Evolutionary conservation across 1,140 invertebrate species (phyloP), one percentile per base, ranked within the genome.

Genomic region (Brachionus sp.): DNA sequence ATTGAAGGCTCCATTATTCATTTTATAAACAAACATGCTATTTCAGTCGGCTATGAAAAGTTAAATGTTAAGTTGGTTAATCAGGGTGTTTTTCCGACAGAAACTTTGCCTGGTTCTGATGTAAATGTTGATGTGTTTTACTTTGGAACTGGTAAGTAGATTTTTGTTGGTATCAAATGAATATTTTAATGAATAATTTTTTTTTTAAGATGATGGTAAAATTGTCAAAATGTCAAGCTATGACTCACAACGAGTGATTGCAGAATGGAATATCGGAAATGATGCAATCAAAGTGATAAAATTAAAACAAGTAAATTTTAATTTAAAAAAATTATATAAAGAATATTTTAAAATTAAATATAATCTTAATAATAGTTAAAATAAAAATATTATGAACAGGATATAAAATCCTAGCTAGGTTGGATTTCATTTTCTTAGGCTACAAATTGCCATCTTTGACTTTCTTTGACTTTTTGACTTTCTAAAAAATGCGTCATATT

Each of bases 1-100:
- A 66, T 80, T 62, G 50, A 62, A 50, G 77, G 77, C 5, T 13
- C 53, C 13, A 80, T 80, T 19, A 80, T 80, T 80, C 50, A 57
- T 39, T 80, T 80, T 62, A 37, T 75, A 12, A 75, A 50, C 44
- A 42, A 46, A n/a, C 70, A 75, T 23, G 70, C 44, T 5, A 12
- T 75, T 25, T 75, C 70, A 46, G 16, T 75, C 0, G 70, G 16
- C 10, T 13, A 29, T 33, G 39, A 75, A 44, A 19, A 13, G 5
- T 10, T 75, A 25, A 10, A 44, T 12, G n/a, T 46, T 9, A 46
- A 25, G 25, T 44, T 46, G 44, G 39, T 25, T 0, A 75, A 29
- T 46, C 39, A 44, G 6, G 39, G 7, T 25, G 37, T 75, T 0
- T 75, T 46, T 29, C 42, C 25, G 3, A 12, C 23, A 23, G 39